Evolutionary conservation across 2,797 vertebrate species (phyloP), one percentile per base, ranked within the genome.

Genomic region (Rhinella marina): DNA sequence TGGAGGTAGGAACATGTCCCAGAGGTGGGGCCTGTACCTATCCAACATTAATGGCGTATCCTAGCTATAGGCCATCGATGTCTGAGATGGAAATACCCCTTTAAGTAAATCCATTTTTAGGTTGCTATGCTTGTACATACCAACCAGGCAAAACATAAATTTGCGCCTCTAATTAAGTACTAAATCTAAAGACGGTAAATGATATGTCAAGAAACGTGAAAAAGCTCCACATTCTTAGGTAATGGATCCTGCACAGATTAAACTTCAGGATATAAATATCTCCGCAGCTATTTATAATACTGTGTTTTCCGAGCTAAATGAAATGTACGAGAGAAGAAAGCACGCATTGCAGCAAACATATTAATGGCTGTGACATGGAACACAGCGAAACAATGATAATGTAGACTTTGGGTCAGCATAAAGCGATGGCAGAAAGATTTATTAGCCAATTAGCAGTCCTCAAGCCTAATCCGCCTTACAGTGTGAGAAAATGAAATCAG

Each of bases 291-390:
- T 81, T 81, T 66, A 85, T 19, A 85, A 73, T 10, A 32, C 41
- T 78, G 75, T 73, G 25, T 23, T 57, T 50, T 59, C 29, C 76
- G 17, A 84, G 70, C 25, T 17, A 25, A 75, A 61, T 48, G 41
- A 77, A 85, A 85, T 85, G 73, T 54, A 66, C 64, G 57, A 77
- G 57, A 85, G 32, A 64, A 52, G 56, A 85, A 85, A 85, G 41
- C 73, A 78, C 73, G 84, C 84, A 85, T 77, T 85, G 84, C 84
- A 85, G 84, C 75, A 85, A 85, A 29, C 62, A 77, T 85, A 85
- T 85, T 85, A 85, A 77, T 85, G 73, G 76, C 54, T 66, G 73
- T 77, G 41, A 78, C 83, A 85, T 48, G 57, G 83, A 76, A 76
- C 41, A 52, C 72, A 85, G 72, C 56, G 8, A 23, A 61, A 76